Base-by-base conservation (phyloP, 1,140 invertebrate genomes). In the Polyergus mexicanus region DNA sequence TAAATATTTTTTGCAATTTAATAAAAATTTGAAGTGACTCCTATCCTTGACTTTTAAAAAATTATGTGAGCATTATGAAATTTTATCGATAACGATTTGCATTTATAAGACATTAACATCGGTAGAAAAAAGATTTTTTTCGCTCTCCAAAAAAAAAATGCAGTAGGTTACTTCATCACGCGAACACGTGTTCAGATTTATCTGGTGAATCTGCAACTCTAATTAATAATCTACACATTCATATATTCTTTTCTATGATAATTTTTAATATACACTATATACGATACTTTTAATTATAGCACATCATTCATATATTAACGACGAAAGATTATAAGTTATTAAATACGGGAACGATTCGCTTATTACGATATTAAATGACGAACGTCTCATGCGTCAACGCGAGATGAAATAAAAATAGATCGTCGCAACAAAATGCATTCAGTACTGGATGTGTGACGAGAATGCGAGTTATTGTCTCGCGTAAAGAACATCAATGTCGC, bases 401-500 rank as follows among this genome's bases (percentile, higher is more conserved):
- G 35, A 58, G 19, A 54, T 41, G 2, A n/a, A 22, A 25, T n/a
- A 25, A 0, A n/a, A 22, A 25, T n/a, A 25, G 13, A 38, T 54
- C 10, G n/a, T n/a, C 13, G 69, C 44, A 47, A 13, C 3, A 51
- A 32, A 32, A 66, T 19, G 10, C 3, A 62, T 28, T 62, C 25
- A 44, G 10, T 3, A 16, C 8, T 25, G 2, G n/a, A 60, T 16
- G 28, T 16, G 32, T 25, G 65, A 51, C 25, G 8, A 63, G 74
- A 44, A 22, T 38, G 81, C 41, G 22, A 54, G 11, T 60, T 13
- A 72, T 83, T 86, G 54, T 44, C 69, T 56, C 44, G 66, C 32
- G 51, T 86, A 86, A 88, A 92, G 84, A 51, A 51, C 60, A 63
- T 66, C 71, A 83, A 51, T 51, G 93, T 92, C 93, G 92, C 93